Conservation (phyloP, 2,113 vertebrate genomes). For the Tretioscincus oriximinensis region DNA sequence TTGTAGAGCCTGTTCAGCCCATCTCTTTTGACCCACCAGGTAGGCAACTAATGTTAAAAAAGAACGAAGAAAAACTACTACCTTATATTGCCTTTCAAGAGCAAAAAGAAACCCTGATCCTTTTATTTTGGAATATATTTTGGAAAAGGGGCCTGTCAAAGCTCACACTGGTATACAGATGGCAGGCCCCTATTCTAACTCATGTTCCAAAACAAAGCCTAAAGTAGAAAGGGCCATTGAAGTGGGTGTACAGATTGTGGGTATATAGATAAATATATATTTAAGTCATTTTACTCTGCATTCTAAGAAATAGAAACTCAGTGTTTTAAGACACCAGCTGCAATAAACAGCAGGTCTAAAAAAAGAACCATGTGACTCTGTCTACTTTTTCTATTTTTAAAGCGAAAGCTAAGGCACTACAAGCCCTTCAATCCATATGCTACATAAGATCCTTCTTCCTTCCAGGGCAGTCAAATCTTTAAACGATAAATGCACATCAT, state of each 20-base stretch:
- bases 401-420: neutral
- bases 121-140: no score
- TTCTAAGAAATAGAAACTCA: neutral
- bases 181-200: no score
- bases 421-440: neutral
- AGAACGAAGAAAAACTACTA: neutral
- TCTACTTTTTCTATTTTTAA: no score
- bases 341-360: neutral
- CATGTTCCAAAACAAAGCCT: no score
- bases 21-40: neutral
- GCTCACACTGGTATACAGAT: no score
- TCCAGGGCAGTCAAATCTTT: neutral
- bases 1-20: conserved; percentile 23
- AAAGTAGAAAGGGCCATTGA: neutral
- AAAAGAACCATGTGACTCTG: neutral
- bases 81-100: conserved; percentile 12
- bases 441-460: no score
- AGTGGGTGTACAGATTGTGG: neutral
- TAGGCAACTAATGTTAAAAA: conserved; percentile 42
- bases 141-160: no score
- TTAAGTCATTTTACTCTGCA: neutral
- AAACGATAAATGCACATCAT: neutral
- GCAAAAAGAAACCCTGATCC: neutral
- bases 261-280: neutral
- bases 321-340: neutral